Conservation (phyloP, 1,140 invertebrate species). For the Holcopasites calliopsidis region DNA sequence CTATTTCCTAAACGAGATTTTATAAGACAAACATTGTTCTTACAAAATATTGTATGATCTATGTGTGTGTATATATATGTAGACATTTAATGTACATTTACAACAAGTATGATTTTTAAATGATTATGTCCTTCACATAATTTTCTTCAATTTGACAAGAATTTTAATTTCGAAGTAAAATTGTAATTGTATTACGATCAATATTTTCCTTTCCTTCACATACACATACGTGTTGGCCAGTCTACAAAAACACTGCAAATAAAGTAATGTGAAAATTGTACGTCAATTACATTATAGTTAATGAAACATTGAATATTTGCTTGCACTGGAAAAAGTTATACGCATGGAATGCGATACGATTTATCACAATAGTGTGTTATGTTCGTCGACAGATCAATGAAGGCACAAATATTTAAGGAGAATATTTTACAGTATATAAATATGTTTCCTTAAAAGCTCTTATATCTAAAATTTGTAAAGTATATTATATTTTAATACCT, state of each 20-base stretch:
- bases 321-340: slow-evolving; percentile 23
- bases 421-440: slow-evolving; percentile 56
- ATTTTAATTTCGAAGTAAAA: background rate
- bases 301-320: background rate
- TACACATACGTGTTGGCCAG: background rate
- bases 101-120: background rate
- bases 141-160: slow-evolving; percentile 4
- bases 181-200: background rate
- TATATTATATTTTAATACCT: slow-evolving; percentile 61
- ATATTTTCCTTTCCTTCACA: background rate
- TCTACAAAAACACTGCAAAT: background rate
- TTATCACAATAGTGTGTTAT: slow-evolving; percentile 25
- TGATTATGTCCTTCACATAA: background rate
- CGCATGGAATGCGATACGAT: slow-evolving; percentile 30
- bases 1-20: too few species aligned
- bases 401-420: slow-evolving; percentile 41
- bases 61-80: background rate
- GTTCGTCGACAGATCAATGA: slow-evolving; percentile 10
- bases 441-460: slow-evolving; percentile 28
- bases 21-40: background rate
- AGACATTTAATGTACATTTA: background rate
- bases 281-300: background rate
- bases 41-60: slow-evolving; percentile 1
- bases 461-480: slow-evolving; percentile 46
- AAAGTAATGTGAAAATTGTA: background rate